These are phyloP conservation scores for Empidonax alnorum DNA, from an alignment of 2,113 vertebrate species.

Conservation along the genomic window DNA sequence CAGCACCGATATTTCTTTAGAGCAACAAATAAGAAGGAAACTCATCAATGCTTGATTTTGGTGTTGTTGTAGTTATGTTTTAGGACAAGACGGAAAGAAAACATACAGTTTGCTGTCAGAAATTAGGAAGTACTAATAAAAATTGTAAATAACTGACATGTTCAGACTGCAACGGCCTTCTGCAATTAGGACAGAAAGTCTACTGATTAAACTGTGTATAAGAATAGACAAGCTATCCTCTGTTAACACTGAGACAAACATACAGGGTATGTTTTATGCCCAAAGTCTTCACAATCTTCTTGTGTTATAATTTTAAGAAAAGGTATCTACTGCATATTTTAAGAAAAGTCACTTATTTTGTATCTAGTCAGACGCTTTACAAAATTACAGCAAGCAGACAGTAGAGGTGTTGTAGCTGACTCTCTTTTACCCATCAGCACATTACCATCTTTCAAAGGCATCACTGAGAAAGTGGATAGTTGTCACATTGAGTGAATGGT, in stretches of 20 bases:
- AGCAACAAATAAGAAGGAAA: background rate
- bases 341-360: background rate
- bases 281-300: background rate
- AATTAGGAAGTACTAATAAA: background rate
- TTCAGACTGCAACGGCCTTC: background rate
- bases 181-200: background rate
- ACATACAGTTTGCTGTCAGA: background rate
- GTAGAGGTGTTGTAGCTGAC: background rate
- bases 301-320: background rate
- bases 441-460: constrained; percentile 23
- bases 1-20: background rate
- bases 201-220: background rate
- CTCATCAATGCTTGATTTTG: background rate
- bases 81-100: background rate
- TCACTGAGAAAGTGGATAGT: constrained; percentile 15
- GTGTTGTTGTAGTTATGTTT: background rate
- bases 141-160: background rate
- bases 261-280: background rate
- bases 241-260: background rate
- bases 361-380: background rate
- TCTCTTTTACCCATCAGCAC: background rate
- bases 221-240: background rate
- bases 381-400: background rate
- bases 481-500: constrained; percentile 22
- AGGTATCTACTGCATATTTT: background rate